A percentile compares a stretch with the other conserved stretches of the same genome.
These are phyloP conservation scores for Acarapis woodi DNA, from an alignment of 1,140 invertebrate species.

Conservation along the genomic window DNA sequence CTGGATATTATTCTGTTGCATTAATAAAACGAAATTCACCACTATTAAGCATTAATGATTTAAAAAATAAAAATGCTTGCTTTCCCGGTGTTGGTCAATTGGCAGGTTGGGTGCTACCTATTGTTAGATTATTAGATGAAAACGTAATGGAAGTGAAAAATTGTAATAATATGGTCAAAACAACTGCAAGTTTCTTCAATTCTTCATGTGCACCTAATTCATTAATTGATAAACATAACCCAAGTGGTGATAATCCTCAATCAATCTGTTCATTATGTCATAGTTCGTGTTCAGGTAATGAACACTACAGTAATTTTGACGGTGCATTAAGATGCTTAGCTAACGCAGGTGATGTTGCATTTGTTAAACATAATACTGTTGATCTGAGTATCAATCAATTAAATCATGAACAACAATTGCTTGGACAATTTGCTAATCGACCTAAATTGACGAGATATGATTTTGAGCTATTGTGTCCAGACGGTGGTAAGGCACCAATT, in stretches of 20 bases:
- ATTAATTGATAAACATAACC: constrained; percentile 68
- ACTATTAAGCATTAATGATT: constrained; percentile 26
- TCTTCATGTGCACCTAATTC: constrained; percentile 76
- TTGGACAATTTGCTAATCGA: too few relatives aligned
- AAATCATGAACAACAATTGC: constrained; percentile 21
- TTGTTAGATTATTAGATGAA: constrained; percentile 22
- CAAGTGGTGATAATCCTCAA: constrained; percentile 53
- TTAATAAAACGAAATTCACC: constrained; percentile 33
- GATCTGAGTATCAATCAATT: constrained; percentile 28
- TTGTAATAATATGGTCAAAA: constrained; percentile 88
- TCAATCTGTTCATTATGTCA: constrained; percentile 53
- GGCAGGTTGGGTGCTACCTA: constrained; percentile 73
- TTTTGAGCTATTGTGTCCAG: constrained; percentile 59
- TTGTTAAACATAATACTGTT: constrained; percentile 60
- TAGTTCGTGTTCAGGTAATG: constrained; percentile 40
- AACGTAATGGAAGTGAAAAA: constrained; percentile 14
- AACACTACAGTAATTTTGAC: constrained; percentile 58
- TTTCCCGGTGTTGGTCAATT: constrained; percentile 63
- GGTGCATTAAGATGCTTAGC: constrained; percentile 18
- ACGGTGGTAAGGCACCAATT: constrained; percentile 36
- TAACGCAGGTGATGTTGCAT: constrained; percentile 40
- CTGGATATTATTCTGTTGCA: constrained; percentile 39
- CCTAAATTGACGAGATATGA: constrained; percentile 15
- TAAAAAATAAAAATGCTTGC: constrained; percentile 48
- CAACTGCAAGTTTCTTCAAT: constrained; percentile 59